Base-by-base conservation (phyloP, 2,797 vertebrate species). In the Sebastes miniatus region DNA sequence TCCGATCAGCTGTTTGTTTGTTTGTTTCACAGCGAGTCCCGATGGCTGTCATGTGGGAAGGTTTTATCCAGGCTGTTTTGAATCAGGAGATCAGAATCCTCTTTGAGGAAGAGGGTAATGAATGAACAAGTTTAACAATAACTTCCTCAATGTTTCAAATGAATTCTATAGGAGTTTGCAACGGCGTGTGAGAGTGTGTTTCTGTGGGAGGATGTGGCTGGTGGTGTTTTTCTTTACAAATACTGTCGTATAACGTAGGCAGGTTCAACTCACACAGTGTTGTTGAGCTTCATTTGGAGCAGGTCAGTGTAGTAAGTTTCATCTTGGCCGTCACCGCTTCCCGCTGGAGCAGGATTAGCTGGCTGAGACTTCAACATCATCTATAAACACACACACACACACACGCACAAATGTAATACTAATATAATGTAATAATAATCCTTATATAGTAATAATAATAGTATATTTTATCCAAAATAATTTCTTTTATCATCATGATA, bases 281-380 rank as follows among this genome's bases (percentile, higher is more conserved):
- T 97, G 59, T 93, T 93, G 59, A 99, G 97, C 88, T 99, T 96
- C 93, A 99, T 96, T 83, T 97, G 96, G 66, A 99, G 96, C 83
- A 99, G 94, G 87, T 99, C 97, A 0, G 95, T 96, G 73, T 98
- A 99, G 84, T 97, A 99, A 0, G 95, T 97, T n/a, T 89, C 85
- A 84, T 95, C 94, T 9, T 85, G 88, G 56, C 88, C 91, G 71
- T 96, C 95, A 4, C 32, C 39, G 10, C 79, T 59, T 3, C 84
- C 92, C 4, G 61, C 88, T 74, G 79, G 80, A 57, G 83, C 39
- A 3, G 76, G 36, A 69, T 80, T 68, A 31, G 84, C 79, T 24
- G 83, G 87, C 76, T 93, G 94, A 66, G 93, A 82, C 83, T 93
- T 94, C 20, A 90, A 11, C 58, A 83, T 57, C 78, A 89, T 85